These are phyloP conservation scores for Callocephalon fimbriatum DNA, from an alignment of 2,113 vertebrate genomes.

Conservation along the genomic window DNA sequence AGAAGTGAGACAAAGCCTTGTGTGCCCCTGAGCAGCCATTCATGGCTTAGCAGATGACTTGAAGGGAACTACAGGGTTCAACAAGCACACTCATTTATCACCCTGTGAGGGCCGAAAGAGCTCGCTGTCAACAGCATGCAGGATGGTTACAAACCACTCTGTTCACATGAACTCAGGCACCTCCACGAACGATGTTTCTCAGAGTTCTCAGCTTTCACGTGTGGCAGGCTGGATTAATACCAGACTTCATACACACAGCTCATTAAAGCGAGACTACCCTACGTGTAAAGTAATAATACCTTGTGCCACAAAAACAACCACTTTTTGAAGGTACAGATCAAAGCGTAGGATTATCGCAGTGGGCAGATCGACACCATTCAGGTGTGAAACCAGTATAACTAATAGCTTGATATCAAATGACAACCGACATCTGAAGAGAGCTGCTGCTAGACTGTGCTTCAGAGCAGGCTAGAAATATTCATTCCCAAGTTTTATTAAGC, in stretches of 20 bases:
- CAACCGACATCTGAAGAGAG: background rate
- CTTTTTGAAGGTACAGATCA: slow-evolving; percentile 13
- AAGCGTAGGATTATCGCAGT: background rate
- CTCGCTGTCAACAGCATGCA: background rate
- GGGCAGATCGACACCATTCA: background rate
- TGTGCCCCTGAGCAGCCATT: background rate
- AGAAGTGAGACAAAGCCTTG: background rate
- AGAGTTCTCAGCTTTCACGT: slow-evolving; percentile 62
- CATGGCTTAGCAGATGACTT: slow-evolving; percentile 30
- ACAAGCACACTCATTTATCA: slow-evolving; percentile 38
- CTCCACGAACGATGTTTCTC: background rate
- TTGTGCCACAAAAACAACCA: background rate
- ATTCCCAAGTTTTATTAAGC: background rate
- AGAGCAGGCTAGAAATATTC: background rate
- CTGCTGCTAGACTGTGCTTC: background rate
- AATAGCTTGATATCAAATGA: background rate
- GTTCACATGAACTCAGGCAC: background rate
- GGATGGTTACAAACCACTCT: background rate
- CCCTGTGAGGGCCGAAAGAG: background rate
- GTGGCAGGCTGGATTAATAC: background rate
- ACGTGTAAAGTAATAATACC: background rate
- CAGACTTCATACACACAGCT: slow-evolving; percentile 1
- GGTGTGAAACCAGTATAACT: background rate
- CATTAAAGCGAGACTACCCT: background rate
- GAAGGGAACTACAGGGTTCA: slow-evolving; percentile 42